These are phyloP conservation scores for Aporophyla lueneburgensis DNA, from an alignment of 2,888 invertebrate species.

Conservation along the genomic window DNA sequence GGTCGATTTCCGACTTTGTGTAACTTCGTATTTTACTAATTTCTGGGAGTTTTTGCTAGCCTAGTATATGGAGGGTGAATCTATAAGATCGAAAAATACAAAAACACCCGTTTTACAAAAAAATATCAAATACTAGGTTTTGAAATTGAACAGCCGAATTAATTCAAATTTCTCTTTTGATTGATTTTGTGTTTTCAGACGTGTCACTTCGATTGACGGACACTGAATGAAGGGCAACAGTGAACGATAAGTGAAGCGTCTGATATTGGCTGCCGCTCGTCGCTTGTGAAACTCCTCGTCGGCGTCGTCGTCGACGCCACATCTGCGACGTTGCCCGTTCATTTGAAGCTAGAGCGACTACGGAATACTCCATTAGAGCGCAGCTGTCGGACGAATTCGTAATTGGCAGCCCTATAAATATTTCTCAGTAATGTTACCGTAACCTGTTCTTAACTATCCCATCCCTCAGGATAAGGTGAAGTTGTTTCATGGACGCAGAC, in stretches of 20 bases:
- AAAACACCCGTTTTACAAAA: too few relatives aligned
- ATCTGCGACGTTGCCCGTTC: constrained; percentile 84
- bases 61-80: too few relatives aligned
- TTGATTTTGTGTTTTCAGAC: not conserved
- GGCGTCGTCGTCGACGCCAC: constrained; percentile 74
- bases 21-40: too few relatives aligned
- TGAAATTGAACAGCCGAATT: not conserved
- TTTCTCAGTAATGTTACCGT: constrained; percentile 72
- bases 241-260: not conserved
- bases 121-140: too few relatives aligned
- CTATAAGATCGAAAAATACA: too few relatives aligned
- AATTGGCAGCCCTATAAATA: constrained; percentile 84
- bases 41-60: too few relatives aligned
- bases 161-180: not conserved
- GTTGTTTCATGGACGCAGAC: not conserved
- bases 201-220: not conserved
- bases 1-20: too few relatives aligned
- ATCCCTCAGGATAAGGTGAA: constrained; percentile 13
- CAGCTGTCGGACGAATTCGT: constrained; percentile 85
- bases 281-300: constrained; percentile 43
- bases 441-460: constrained; percentile 62
- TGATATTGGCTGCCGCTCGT: constrained; percentile 34
- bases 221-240: not conserved
- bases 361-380: constrained; percentile 86
- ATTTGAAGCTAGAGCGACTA: constrained; percentile 87